A percentile compares a stretch with the other conserved stretches of the same genome.
Evolutionary conservation across 35 echinoderm and acorn worm genomes (phyloP).

Genomic region (Eucidaris tribuloides): DNA sequence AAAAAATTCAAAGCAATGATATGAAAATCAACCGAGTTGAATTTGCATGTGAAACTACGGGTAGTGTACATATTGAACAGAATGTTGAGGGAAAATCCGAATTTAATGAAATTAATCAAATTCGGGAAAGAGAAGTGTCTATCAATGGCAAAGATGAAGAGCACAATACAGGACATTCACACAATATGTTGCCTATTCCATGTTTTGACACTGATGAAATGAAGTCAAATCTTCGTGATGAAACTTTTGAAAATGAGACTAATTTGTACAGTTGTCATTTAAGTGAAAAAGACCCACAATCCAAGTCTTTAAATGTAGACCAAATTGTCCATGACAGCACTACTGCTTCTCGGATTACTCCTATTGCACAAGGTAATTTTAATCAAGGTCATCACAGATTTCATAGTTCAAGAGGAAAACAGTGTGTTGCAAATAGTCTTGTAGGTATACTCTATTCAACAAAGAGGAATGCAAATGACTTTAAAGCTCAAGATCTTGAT

Average conservation of each 20-base stretch:
- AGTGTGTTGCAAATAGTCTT: conserved; percentile 39
- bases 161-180: neutral
- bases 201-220: neutral
- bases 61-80: too few relatives aligned
- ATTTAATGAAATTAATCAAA: too few relatives aligned
- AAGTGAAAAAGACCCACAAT: too few relatives aligned
- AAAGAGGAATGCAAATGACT: conserved; percentile 3
- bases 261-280: neutral
- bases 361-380: conserved; percentile 29
- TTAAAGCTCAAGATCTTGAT: conserved; percentile 11
- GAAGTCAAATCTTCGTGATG: neutral
- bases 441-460: conserved; percentile 29
- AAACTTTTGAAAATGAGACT: neutral
- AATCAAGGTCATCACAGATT: conserved; percentile 31
- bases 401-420: neutral
- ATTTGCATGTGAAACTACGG: too few relatives aligned
- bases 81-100: too few relatives aligned
- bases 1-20: too few relatives aligned
- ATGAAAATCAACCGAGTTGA: too few relatives aligned
- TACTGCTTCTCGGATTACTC: neutral
- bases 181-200: neutral
- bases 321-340: neutral
- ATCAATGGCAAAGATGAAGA: neutral
- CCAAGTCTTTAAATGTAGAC: too few relatives aligned
- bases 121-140: too few relatives aligned